Evolutionary conservation across 2,888 invertebrate species (phyloP), one percentile per base, ranked within the genome.

Genomic region (Amphimallon solstitiale): DNA sequence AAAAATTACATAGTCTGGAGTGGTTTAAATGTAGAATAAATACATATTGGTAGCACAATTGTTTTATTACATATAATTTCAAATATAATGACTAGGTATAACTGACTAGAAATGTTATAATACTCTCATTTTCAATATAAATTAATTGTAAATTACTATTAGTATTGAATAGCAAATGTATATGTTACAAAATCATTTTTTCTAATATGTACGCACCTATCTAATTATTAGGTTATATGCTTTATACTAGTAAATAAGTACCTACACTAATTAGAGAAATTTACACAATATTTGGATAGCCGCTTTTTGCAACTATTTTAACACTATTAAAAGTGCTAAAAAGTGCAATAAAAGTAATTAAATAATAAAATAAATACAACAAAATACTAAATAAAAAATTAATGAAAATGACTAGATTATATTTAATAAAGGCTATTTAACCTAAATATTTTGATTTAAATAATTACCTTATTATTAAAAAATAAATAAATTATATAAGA

Each of bases 321-420:
- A 29, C 43, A 59, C 12, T 19, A 19, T 14, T 23, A 1, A 15
- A 14, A 43, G 56, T 43, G 45, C 29, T 59, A 10, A 19, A 35
- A 35, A 19, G 19, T 23, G 10, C 5, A 15, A 17, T 61, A 61
- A 49, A 49, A 48, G 5, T 48, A 49, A 2, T 6, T 46, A 61
- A 49, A 35, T 48, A 61, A 61, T 49, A 17, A 38, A 61, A 49
- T 38, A 61, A 61, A 61, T 61, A 61, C 19, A 14, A n/a, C n/a
- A n/a, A n/a, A n/a, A n/a, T n/a, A n/a, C n/a, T n/a, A n/a, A n/a
- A n/a, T n/a, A n/a, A n/a, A n/a, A n/a, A 12, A 14, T n/a, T 38
- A 38, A n/a, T 4, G 43, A 59, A 59, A 59, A 43, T 59, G 56
- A 59, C 56, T 59, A 59, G 56, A 59, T 15, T 43, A 14, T 6